Evolutionary conservation across 2,888 invertebrate species (phyloP), one percentile per base, ranked within the genome.

Genomic region (Carcina quercana): DNA sequence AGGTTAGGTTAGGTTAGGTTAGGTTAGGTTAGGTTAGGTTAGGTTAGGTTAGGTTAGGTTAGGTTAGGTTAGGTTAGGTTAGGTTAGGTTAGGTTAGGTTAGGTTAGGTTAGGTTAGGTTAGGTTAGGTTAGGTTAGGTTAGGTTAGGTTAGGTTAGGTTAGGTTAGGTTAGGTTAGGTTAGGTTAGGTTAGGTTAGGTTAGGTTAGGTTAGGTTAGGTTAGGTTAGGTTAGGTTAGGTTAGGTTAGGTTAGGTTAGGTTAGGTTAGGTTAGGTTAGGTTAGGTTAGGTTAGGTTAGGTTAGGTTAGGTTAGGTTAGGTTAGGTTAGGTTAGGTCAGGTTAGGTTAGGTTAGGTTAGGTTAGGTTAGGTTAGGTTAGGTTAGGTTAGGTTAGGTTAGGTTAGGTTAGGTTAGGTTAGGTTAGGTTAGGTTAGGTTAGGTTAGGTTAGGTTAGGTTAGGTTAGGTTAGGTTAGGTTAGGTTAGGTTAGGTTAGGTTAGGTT

Each of bases 281-380:
- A 27, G 27, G 27, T 27, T 27, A 27, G 27, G 27, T 27, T 27
- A 27, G 27, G 27, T 27, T 27, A 27, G 27, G 27, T 27, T 27
- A 27, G 27, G 27, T 27, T 27, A 27, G 27, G 27, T 27, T 27
- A 27, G 27, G 27, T 27, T 27, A 27, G 27, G 27, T 27, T 27
- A 27, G 27, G 27, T 27, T 27, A 27, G 27, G 27, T 27, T 27
- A 27, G 27, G 27, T 27, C 15, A 27, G 27, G 27, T 27, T 27
- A 53, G 71, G 66, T 50, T 61, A 59, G 54, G 79, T 80, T 51
- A 63, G 61, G 56, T 68, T 28, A 28, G 28, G 28, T 28, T 28
- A 28, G 28, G 28, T 28, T 28, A 28, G 28, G 28, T 28, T 28
- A 28, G 28, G 28, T 28, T 28, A 28, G 28, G 28, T 28, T 28